Evolutionary conservation across 2,888 invertebrate species (phyloP), one percentile per base, ranked within the genome.

Genomic region (Diadromus collaris): DNA sequence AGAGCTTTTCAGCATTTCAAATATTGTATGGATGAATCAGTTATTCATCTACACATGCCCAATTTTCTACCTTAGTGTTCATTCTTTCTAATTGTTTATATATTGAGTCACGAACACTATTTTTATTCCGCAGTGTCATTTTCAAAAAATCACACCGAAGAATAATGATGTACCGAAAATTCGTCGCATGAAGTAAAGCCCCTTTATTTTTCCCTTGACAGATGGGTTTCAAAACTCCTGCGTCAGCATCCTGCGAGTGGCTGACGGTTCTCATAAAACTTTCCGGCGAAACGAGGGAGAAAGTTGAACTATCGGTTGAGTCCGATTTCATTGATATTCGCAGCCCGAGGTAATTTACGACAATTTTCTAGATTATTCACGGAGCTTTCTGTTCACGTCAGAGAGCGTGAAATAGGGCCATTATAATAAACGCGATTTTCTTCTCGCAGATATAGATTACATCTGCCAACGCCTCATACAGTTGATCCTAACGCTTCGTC

Each of bases 171-270:
- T 56, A 58, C 5, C 46, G n/a, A 19, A 60, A 38, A 64, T 41
- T 32, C 5, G 27, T 56, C 29, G 56, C 16, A 27, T 29, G 56
- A 29, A 27, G 27, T 56, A 27, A n/a, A 29, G 13, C n/a, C 29
- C 29, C 44, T 72, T 71, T 19, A 56, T 69, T 67, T 61, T 21
- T 60, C 6, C n/a, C 13, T 24, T 56, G 27, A 58, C 91, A 96
- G 95, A 95, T 97, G 93, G 95, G 96, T 0, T 94, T 95, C 78
- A 97, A 96, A 89, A 96, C 95, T 0, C 94, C 95, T 21, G 92
- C 94, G 2, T 95, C 96, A 0, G 93, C 96, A 3, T 97, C 97
- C 87, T 97, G 97, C 91, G 98, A 98, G 90, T 95, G 96, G 89
- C 94, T 98, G 91, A 92, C 97, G n/a, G 92, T 98, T 29, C 93